Evolutionary conservation across 2,888 invertebrate genomes (phyloP).

Genomic region (Slavum lentiscoides): DNA sequence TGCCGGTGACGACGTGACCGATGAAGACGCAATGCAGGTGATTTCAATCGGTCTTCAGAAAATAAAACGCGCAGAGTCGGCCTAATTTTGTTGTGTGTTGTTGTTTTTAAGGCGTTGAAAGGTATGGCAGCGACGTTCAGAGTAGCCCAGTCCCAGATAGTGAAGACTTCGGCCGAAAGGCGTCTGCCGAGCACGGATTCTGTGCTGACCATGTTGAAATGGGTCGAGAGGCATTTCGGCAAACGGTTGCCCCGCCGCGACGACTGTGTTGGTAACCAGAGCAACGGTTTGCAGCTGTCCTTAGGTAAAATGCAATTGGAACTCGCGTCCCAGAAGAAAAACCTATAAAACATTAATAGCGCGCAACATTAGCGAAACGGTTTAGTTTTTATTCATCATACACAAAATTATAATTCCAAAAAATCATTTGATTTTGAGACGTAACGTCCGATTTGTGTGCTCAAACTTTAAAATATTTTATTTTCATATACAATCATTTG

Average conservation of each 20-base stretch:
- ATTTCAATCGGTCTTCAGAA: not conserved
- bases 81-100: slow-evolving; percentile 13
- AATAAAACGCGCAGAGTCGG: too few relatives aligned
- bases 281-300: slow-evolving; percentile 46
- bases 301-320: slow-evolving; percentile 53
- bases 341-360: not conserved
- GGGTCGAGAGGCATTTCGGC: slow-evolving; percentile 48
- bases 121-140: slow-evolving; percentile 93
- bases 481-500: too few relatives aligned
- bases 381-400: too few relatives aligned
- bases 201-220: slow-evolving; percentile 65
- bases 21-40: slow-evolving; percentile 89
- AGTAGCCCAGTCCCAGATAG: slow-evolving; percentile 80
- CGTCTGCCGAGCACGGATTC: slow-evolving; percentile 87
- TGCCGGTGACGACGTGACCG: slow-evolving; percentile 84
- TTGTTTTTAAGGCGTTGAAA: slow-evolving; percentile 72
- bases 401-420: too few relatives aligned
- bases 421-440: too few relatives aligned
- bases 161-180: slow-evolving; percentile 82
- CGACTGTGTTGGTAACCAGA: slow-evolving; percentile 29
- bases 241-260: slow-evolving; percentile 55
- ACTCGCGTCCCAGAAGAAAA: slow-evolving; percentile 38
- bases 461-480: too few relatives aligned
- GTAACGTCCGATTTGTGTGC: too few relatives aligned
- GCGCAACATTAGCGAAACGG: not conserved